phyloP scores from a whole-genome alignment of 2,113 vertebrate genomes.

The Oxygymnocypris stewartii region DNA sequence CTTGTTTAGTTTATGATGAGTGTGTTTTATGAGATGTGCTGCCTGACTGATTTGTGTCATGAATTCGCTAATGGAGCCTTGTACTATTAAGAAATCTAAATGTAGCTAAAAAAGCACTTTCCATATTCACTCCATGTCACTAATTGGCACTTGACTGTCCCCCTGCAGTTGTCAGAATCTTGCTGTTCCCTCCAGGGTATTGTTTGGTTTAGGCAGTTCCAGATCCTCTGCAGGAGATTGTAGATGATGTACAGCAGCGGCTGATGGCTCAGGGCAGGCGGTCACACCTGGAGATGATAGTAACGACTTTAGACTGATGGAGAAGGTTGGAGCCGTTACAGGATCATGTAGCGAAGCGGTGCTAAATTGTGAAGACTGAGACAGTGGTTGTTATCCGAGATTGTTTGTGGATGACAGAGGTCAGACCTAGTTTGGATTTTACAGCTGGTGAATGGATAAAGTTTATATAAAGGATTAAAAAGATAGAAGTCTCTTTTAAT shows the following conservation, averaged over 20 bases:
- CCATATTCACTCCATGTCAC: conserved; percentile 31
- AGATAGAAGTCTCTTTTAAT: background rate
- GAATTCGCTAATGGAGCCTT: conserved; percentile 19
- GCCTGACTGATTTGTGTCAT: conserved; percentile 19
- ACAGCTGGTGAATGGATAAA: conserved; percentile 15
- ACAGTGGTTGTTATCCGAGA: conserved; percentile 28
- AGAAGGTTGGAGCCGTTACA: conserved; percentile 39
- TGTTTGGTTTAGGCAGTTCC: conserved; percentile 36
- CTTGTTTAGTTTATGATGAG: conserved; percentile 26
- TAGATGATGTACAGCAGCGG: conserved; percentile 34
- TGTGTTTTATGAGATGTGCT: background rate
- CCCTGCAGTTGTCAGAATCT: conserved; percentile 36
- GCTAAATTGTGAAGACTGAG: conserved; percentile 35
- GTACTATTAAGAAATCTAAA: conserved; percentile 13
- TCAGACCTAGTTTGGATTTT: conserved; percentile 18
- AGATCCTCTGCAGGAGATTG: conserved; percentile 38
- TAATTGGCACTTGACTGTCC: conserved; percentile 42
- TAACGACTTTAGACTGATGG: conserved; percentile 39
- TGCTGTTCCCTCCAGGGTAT: conserved; percentile 34
- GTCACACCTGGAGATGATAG: conserved; percentile 46
- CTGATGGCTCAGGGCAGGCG: conserved; percentile 37
- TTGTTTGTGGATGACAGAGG: conserved; percentile 35
- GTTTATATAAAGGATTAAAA: conserved; percentile 18
- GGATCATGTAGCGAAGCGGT: conserved; percentile 18
- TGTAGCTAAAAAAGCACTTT: conserved; percentile 28